Percentiles rank a stretch among this genome's conserved stretches.
Conservation (phyloP, 37 sponge, comb jelly and placozoan species). For the Mnemiopsis leidyi region DNA sequence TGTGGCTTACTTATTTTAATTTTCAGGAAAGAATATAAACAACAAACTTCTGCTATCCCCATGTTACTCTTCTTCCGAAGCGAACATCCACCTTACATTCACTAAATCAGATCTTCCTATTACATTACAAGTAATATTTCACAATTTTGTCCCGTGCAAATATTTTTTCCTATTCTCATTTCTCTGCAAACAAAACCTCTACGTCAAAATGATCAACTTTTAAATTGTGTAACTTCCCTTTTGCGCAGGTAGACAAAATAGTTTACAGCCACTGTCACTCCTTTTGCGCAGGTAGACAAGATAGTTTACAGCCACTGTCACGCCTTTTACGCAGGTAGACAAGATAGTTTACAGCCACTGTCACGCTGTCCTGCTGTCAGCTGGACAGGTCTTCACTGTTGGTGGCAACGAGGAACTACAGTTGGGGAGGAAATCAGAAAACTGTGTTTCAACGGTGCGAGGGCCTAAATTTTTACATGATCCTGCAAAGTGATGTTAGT, state of each 20-base stretch:
- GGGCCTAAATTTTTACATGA: too few relatives aligned
- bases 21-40: slow-evolving; percentile 17
- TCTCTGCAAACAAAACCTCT: too few relatives aligned
- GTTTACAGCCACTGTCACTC: not conserved
- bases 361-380: slow-evolving; percentile 14
- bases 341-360: slow-evolving; percentile 15
- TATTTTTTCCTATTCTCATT: too few relatives aligned
- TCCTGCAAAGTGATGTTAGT: too few relatives aligned
- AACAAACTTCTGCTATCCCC: slow-evolving; percentile 12
- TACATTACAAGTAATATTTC: not conserved
- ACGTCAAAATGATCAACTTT: too few relatives aligned
- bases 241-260: not conserved
- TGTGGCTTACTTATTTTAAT: too few relatives aligned
- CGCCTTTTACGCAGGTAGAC: not conserved
- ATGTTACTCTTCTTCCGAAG: not conserved
- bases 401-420: slow-evolving; percentile 9
- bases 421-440: not conserved
- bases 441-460: not conserved
- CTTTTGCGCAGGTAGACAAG: not conserved
- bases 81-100: not conserved
- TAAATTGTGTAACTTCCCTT: too few relatives aligned
- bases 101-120: not conserved
- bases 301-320: not conserved
- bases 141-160: too few relatives aligned
- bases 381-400: slow-evolving; percentile 4